Evolutionary conservation across 1,140 invertebrate species (phyloP).

Genomic region (Euglossa dilemma): DNA sequence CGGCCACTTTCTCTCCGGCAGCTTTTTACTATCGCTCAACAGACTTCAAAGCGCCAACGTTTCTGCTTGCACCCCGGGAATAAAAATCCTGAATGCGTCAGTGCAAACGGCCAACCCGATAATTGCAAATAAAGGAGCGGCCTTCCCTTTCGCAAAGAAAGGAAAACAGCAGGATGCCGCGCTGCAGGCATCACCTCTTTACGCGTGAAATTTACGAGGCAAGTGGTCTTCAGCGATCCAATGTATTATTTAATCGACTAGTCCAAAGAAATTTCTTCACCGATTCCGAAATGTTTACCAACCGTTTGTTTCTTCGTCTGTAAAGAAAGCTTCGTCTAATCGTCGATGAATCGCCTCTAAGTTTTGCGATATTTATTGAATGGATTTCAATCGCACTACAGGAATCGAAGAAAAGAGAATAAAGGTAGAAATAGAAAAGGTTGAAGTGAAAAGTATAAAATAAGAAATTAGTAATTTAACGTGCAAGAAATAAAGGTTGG

Average conservation of each 20-base stretch:
- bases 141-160: background rate
- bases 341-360: too few species aligned
- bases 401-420: too few species aligned
- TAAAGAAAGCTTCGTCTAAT: too few species aligned
- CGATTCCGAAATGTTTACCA: too few species aligned
- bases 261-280: background rate
- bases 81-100: background rate
- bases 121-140: constrained; percentile 22
- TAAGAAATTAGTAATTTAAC: too few species aligned
- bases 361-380: too few species aligned
- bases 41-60: background rate
- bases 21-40: background rate
- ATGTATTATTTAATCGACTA: background rate
- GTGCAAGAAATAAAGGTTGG: too few species aligned
- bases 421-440: too few species aligned
- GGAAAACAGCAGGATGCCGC: background rate
- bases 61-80: background rate
- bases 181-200: background rate
- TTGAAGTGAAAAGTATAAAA: too few species aligned
- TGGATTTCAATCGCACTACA: too few species aligned
- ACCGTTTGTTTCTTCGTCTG: too few species aligned
- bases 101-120: background rate
- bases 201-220: background rate
- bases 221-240: background rate
- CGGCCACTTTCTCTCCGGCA: background rate